phyloP scores from a whole-genome alignment of 1,140 invertebrate genomes.

The Pteromalus puparum region DNA sequence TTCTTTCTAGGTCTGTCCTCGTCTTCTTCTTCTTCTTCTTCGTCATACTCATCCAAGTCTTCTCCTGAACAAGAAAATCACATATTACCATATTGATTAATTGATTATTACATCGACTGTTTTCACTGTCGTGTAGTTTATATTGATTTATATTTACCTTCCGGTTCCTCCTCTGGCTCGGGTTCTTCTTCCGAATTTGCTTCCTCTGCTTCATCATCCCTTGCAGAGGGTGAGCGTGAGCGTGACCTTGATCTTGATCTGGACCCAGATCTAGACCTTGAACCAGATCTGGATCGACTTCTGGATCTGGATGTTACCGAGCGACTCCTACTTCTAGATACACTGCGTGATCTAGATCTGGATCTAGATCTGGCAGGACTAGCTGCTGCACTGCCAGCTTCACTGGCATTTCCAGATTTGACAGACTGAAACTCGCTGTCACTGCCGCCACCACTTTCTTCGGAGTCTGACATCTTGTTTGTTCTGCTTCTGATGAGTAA shows the following conservation, averaged over 20 bases:
- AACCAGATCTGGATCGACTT: slow-evolving; percentile 59
- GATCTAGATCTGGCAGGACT: slow-evolving; percentile 54
- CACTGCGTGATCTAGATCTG: slow-evolving; percentile 56
- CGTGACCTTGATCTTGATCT: slow-evolving; percentile 52
- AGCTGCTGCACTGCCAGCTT: slow-evolving; percentile 59
- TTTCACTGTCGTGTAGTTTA: not conserved
- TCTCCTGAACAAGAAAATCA: slow-evolving; percentile 57
- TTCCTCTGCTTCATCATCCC: slow-evolving; percentile 67
- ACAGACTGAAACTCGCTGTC: slow-evolving; percentile 59
- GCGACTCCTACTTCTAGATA: slow-evolving; percentile 57
- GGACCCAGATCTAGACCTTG: slow-evolving; percentile 50
- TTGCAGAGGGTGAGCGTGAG: slow-evolving; percentile 57
- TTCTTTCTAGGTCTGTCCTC: slow-evolving; percentile 81
- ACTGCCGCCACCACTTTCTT: slow-evolving; percentile 59
- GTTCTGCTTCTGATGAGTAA: not conserved
- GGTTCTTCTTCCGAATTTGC: slow-evolving; percentile 64
- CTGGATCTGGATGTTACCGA: slow-evolving; percentile 60
- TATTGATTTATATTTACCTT: slow-evolving; percentile 56
- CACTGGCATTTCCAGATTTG: slow-evolving; percentile 57
- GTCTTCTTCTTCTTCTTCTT: slow-evolving; percentile 66
- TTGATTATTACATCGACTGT: not conserved
- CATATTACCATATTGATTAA: slow-evolving; percentile 41
- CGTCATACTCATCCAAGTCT: slow-evolving; percentile 66
- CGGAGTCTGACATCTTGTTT: slow-evolving; percentile 66
- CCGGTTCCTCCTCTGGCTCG: slow-evolving; percentile 67